Evolutionary conservation across 2,888 invertebrate species (phyloP), one percentile per base, ranked within the genome.

Genomic region (Erynnis tages): DNA sequence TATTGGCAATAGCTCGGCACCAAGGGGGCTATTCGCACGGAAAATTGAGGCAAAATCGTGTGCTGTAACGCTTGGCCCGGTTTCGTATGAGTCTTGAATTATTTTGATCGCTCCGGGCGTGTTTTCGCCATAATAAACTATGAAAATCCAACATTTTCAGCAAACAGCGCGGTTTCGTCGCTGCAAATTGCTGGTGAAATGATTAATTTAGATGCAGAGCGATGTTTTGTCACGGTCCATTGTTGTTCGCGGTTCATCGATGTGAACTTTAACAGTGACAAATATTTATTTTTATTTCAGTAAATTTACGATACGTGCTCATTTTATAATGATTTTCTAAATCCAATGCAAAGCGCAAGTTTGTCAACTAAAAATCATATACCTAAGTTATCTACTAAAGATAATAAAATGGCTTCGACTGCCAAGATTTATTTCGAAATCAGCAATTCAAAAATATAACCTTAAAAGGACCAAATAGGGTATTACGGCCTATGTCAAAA

Each of bases 1-100:
- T 88, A 89, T 87, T 85, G 86, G 82, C 77, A 81, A 77, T 79
- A 81, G 77, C 82, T 76, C 63, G 67, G 71, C 67, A 67, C 71
- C 69, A 67, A 62, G 65, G 57, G 62, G 67, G 66, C 69, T 71
- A 79, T 62, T 79, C 82, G 84, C 70, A 80, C 71, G 88, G 88
- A 88, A 88, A 87, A 87, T 87, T 86, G 80, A 82, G 80, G 84
- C 69, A 76, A 77, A 79, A 79, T 73, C 75, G 67, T 63, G 65
- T 66, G 64, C 65, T 62, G 67, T 71, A 73, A 74, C 65, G 66
- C 66, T 61, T 65, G 63, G 63, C 67, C 69, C 60, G 58, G 65
- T 64, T 67, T 66, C 58, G 50, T 69, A 67, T 67, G 67, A 67
- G 66, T 69, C 68, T 71, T 65, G 62, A 58, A 60, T 59, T 59